phyloP scores from a whole-genome alignment of 2,888 invertebrate species.

The Muscina levida region DNA sequence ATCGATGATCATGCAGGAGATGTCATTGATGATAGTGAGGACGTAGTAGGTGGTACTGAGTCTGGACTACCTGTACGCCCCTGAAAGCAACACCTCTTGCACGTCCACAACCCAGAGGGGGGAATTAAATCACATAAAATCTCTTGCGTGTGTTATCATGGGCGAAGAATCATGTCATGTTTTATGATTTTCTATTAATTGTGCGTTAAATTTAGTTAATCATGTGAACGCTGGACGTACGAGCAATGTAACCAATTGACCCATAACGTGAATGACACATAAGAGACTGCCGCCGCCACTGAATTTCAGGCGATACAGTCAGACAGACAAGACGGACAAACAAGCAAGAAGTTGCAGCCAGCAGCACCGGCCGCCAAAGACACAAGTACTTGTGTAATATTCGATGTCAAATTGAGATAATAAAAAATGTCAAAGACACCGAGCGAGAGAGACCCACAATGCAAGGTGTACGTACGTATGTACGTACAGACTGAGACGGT shows the following conservation, averaged over 20 bases:
- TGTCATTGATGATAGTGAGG: not conserved
- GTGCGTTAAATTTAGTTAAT: conserved; percentile 55
- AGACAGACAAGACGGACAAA: no score
- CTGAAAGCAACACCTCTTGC: not conserved
- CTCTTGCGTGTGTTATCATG: conserved; percentile 13
- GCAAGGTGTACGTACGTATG: not conserved
- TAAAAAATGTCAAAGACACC: not conserved
- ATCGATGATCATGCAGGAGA: not conserved
- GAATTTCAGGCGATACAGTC: not conserved
- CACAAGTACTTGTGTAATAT: conserved; percentile 6
- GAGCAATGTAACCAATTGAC: conserved; percentile 2
- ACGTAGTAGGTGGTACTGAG: conserved; percentile 8
- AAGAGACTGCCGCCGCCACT: not conserved
- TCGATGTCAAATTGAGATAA: conserved; percentile 47
- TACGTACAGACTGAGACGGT: not conserved
- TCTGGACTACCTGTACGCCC: conserved; percentile 20
- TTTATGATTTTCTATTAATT: conserved; percentile 60
- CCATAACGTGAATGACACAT: conserved; percentile 33
- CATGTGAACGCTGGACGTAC: conserved; percentile 28
- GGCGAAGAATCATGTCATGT: conserved; percentile 53
- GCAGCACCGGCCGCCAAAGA: not conserved
- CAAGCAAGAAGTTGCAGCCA: no score
- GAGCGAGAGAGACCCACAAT: not conserved
- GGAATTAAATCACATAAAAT: conserved; percentile 2
- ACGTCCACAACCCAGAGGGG: not conserved